Evolutionary conservation across 2,797 vertebrate genomes (phyloP), one percentile per base, ranked within the genome.

Genomic region (Scolopax rusticola): DNA sequence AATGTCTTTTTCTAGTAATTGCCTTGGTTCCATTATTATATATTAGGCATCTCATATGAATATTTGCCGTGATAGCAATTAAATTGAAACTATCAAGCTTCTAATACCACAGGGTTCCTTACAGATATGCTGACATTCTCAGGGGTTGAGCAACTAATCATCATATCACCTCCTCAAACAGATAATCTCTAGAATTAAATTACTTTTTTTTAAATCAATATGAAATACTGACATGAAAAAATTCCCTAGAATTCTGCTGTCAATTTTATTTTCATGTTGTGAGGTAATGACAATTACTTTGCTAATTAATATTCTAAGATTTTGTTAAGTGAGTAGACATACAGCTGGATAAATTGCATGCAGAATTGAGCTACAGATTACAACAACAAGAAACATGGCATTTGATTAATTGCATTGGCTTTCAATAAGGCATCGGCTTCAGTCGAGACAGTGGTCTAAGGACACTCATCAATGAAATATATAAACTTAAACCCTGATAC

Each of bases 1-100:
- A 73, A 56, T 53, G 33, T 12, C 15, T 78, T 86, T 48, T 94
- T 91, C 53, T 71, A 93, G 67, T 89, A 96, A 87, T 30, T 80
- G n/a, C 63, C 28, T 74, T 89, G 16, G 20, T 41, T 90, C 92
- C 60, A 79, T 90, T 79, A 89, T 36, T 19, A 15, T 21, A 0
- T 82, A 30, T 65, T 60, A 93, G 32, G 40, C 28, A 84, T 68
- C 65, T 79, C 33, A 50, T 16, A 94, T 12, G 33, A 87, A 51
- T 47, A 89, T 85, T 40, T 91, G 30, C 28, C 85, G 6, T 43
- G 38, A 53, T 94, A 92, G 80, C 82, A 78, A 90, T 84, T 89
- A 87, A 75, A 91, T 8, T 76, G 54, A 75, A 95, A 57, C 30
- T 76, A 93, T 51, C 36, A 67, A 54, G 47, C 2, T 4, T 56